phyloP scores from a whole-genome alignment of 1,140 invertebrate species.

The Cephus cinctus region DNA sequence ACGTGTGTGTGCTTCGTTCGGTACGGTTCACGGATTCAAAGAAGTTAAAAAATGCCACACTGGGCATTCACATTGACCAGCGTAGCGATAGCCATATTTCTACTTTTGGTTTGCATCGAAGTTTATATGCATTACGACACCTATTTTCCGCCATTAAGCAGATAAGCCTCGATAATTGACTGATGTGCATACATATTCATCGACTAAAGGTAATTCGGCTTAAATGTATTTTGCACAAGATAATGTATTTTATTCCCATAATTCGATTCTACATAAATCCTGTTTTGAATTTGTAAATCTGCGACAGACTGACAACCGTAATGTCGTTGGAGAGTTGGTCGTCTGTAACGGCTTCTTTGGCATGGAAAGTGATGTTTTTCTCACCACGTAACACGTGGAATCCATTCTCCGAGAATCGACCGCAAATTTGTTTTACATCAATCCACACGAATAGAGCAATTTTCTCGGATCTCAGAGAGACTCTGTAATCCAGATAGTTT shows the following conservation, averaged over 20 bases:
- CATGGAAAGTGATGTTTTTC: constrained; percentile 31
- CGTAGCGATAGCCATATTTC: constrained; percentile 23
- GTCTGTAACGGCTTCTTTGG: constrained; percentile 18
- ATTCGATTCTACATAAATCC: no score
- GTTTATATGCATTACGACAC: constrained; percentile 39
- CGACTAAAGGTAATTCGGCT: background rate
- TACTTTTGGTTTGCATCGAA: constrained; percentile 36
- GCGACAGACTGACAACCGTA: constrained; percentile 33
- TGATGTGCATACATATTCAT: background rate
- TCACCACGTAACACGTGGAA: constrained; percentile 51
- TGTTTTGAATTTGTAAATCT: constrained; percentile 28
- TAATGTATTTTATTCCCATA: no score
- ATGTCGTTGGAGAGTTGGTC: constrained; percentile 25
- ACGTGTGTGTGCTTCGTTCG: no score
- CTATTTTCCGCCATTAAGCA: constrained; percentile 31
- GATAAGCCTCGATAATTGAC: background rate
- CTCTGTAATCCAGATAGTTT: constrained; percentile 30
- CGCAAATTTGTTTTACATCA: constrained; percentile 51
- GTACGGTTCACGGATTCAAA: no score
- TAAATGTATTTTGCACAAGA: background rate
- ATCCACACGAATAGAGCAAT: constrained; percentile 69
- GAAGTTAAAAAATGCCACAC: no score
- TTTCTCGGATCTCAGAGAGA: constrained; percentile 50
- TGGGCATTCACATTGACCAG: constrained; percentile 23
- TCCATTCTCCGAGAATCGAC: constrained; percentile 67